Base-by-base conservation (phyloP, 2,797 vertebrate genomes). In the Acomys russatus region DNA sequence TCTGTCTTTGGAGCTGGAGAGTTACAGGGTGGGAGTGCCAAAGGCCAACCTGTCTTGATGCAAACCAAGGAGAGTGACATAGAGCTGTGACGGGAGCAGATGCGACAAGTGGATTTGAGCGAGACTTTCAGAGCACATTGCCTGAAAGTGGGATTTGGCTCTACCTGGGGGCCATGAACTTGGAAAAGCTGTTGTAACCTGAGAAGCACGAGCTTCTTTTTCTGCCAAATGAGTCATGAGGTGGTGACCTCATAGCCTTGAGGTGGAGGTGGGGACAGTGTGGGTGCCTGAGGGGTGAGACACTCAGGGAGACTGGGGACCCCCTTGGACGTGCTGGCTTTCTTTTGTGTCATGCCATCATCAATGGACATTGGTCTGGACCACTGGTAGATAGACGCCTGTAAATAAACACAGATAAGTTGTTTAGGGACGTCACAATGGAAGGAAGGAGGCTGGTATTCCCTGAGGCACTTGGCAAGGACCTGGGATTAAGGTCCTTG, bases 71-170 rank as follows among this genome's bases (percentile, higher is more conserved):
- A 8, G 44, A 35, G 35, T 80, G 17, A 38, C 49, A 9, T 59
- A 73, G 2, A 14, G 71, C 23, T 18, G 35, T 59, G 35, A 20
- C 6, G 0, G 59, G 77, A 33, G 12, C 11, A 18, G 51, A 30
- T 64, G 54, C 63, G 8, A 49, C 64, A 76, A 64, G 59, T 63
- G 88, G 80, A 23, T 78, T 74, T 0, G 51, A 68, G 44, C 0
- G 0, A 5, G 77, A 33, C 33, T 30, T 63, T 68, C 82, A 20
- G 12, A 74, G 56, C 77, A 38, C 6, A 0, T 6, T 7, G 17
- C 23, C 76, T 59, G 56, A 44, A 44, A 44, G 44, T 44, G 44
- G 64, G 61, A 44, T 94, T 77, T 64, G 63, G 84, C 49, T 15
- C 82, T 70, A 73, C 0, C 17, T 23, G 23, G n/a, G 30, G 1